Evolutionary conservation across 2,888 invertebrate species (phyloP).

Genomic region (Drosophila percnosoma): DNA sequence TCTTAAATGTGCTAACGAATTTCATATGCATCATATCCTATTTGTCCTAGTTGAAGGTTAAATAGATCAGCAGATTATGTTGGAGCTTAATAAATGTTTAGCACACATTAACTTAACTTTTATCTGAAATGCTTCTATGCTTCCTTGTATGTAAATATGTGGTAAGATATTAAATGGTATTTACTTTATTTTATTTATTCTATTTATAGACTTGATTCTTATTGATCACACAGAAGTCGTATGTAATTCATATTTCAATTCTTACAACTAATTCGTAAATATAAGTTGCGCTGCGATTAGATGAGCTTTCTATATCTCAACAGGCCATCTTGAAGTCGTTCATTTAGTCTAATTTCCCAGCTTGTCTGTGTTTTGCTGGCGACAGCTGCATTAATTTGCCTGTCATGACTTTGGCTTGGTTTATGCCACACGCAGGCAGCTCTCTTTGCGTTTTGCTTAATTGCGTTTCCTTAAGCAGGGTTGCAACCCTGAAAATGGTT

Average conservation of each 20-base stretch:
- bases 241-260: not conserved
- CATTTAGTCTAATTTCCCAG: not conserved
- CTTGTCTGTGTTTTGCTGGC: conserved; percentile 24
- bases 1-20: conserved; percentile 15
- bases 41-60: not conserved
- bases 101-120: not conserved
- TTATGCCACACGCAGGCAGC: conserved; percentile 36
- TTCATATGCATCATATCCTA: not conserved
- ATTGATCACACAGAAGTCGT: not conserved
- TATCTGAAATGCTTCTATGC: not conserved
- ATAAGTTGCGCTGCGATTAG: not conserved
- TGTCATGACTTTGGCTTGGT: conserved; percentile 54
- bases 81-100: not conserved
- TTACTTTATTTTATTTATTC: not conserved
- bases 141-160: no score
- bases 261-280: not conserved
- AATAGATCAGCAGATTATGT: not conserved
- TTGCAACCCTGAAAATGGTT: conserved; percentile 38
- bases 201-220: not conserved
- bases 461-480: conserved; percentile 39
- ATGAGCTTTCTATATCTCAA: not conserved
- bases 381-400: conserved; percentile 64
- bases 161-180: not conserved
- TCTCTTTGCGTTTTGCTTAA: conserved; percentile 32
- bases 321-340: conserved; percentile 16